Evolutionary conservation across 1,140 invertebrate genomes (phyloP), one percentile per base, ranked within the genome.

Genomic region (Zaprionus ornatus): DNA sequence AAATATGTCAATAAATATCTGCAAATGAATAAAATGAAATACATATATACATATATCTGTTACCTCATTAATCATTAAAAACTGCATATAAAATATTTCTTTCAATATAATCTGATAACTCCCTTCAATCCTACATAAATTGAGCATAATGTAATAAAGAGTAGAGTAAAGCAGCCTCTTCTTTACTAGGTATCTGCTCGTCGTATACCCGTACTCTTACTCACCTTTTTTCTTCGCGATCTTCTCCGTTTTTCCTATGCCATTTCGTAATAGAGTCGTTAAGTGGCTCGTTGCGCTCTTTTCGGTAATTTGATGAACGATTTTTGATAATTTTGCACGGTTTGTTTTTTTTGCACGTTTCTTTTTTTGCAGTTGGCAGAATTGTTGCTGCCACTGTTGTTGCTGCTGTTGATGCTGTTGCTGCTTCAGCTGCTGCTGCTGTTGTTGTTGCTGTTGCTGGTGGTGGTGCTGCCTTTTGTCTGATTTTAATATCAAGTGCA

Each of bases 401-500:
- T 29, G 45, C n/a, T 65, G 40, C 40, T 60, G 15, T 62, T 62
- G 25, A 48, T 29, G 45, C n/a, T 65, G 40, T 45, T 45, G n/a
- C 5, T 42, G 40, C 2, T 42, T n/a, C 13, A n/a, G 40, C 7
- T 42, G n/a, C 29, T 55, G 19, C 12, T 37, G 23, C 7, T 62
- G 59, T 15, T 15, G 59, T 21, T 59, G 35, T 25, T 27, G 40
- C 7, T 23, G 60, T 2, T 48, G 40, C 19, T 48, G 42, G n/a
- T 17, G 25, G 2, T 71, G 57, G 25, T 57, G 66, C 70, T 81
- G 45, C 69, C 79, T 90, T 84, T 90, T 90, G 86, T 82, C 85
- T 90, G 85, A 90, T 90, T 90, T 90, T 90, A 90, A 90, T 90
- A 90, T 90, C 85, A 90, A 90, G 84, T 88, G 84, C 84, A 90